A percentile compares a stretch with the other conserved stretches of the same genome.
Conservation (phyloP, 1,140 invertebrate genomes). For the Sitobion miscanthi region DNA sequence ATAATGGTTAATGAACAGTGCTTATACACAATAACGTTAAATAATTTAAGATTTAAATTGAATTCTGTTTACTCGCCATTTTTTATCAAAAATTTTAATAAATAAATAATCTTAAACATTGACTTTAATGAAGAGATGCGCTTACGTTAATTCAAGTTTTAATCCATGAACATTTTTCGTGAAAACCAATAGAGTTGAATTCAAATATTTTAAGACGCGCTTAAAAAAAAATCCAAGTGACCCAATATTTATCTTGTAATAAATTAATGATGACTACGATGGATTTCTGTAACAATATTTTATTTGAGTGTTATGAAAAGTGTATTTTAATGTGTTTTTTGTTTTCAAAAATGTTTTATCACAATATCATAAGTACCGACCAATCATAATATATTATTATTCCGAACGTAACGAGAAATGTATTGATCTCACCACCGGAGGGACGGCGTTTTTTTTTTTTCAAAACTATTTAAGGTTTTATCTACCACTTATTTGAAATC, state of each 20-base stretch:
- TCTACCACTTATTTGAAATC: not conserved
- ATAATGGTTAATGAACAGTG: not conserved
- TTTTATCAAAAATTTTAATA: not conserved
- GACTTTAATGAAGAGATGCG: not conserved
- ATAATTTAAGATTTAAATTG: slow-evolving; percentile 4
- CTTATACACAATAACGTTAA: not conserved
- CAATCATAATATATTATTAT: not conserved
- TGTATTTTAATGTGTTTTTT: not conserved
- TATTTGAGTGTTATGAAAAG: not conserved
- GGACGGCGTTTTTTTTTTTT: not conserved
- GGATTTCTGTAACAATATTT: not conserved
- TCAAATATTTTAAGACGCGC: not conserved
- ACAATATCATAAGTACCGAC: not conserved
- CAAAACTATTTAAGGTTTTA: not conserved
- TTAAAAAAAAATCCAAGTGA: not conserved
- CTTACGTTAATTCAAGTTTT: not conserved
- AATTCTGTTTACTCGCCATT: not conserved
- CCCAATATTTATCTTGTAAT: not conserved
- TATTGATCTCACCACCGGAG: not conserved
- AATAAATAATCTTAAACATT: not conserved
- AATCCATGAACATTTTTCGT: not conserved
- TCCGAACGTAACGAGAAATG: not conserved
- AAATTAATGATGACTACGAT: not conserved
- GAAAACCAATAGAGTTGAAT: not conserved
- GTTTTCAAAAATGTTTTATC: not conserved